A percentile compares a stretch with the other conserved stretches of the same genome.
Evolutionary conservation across 1,140 invertebrate genomes (phyloP).

Genomic region (Heliconius himera): DNA sequence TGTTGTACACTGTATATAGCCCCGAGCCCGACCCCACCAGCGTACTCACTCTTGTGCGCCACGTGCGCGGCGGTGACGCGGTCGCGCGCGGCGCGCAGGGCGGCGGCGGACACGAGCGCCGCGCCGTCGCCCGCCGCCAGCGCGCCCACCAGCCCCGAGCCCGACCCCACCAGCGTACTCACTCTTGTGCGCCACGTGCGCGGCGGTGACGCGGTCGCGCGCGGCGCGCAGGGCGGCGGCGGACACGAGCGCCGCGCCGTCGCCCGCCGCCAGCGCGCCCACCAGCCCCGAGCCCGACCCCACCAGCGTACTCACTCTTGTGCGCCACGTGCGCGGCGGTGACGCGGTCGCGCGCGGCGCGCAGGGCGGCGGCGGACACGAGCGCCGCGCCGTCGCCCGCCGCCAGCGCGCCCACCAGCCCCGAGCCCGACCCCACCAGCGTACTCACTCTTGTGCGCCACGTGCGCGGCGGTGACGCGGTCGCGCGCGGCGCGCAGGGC

Average conservation of each 20-base stretch:
- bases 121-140: slow-evolving; percentile 83
- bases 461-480: slow-evolving; percentile 87
- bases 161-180: slow-evolving; percentile 87
- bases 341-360: slow-evolving; percentile 87
- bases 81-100: slow-evolving; percentile 86
- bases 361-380: too few species aligned
- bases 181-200: slow-evolving; percentile 81
- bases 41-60: slow-evolving; percentile 61
- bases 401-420: slow-evolving; percentile 88
- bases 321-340: slow-evolving; percentile 84
- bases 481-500: slow-evolving; percentile 87
- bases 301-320: slow-evolving; percentile 82
- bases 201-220: slow-evolving; percentile 88
- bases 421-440: slow-evolving; percentile 91
- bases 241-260: too few species aligned
- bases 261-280: slow-evolving; percentile 84
- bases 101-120: too few species aligned
- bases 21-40: too few species aligned
- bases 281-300: slow-evolving; percentile 93
- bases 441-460: slow-evolving; percentile 70
- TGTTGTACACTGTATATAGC: too few species aligned
- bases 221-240: too few species aligned
- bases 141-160: slow-evolving; percentile 91
- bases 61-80: slow-evolving; percentile 88
- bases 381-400: too few species aligned